Evolutionary conservation across 2,113 vertebrate genomes (phyloP).

Genomic region (Pelecanus crispus): DNA sequence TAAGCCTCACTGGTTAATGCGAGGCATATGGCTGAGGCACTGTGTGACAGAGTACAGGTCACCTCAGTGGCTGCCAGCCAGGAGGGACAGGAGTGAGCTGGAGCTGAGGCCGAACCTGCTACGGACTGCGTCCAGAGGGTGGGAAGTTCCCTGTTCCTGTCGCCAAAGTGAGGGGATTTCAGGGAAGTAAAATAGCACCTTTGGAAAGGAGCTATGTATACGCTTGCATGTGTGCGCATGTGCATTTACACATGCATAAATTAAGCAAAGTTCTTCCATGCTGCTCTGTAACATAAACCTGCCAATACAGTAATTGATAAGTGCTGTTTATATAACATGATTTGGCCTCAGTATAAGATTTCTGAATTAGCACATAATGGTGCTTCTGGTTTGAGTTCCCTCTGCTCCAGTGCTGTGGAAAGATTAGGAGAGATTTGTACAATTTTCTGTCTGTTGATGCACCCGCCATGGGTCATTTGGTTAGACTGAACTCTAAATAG

Average conservation of each 20-base stretch:
- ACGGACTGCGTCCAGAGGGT: rapidly evolving
- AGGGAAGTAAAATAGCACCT: background rate
- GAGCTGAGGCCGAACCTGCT: background rate
- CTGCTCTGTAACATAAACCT: background rate
- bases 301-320: background rate
- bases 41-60: background rate
- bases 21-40: background rate
- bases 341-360: background rate
- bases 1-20: background rate
- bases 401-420: background rate
- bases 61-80: background rate
- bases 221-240: background rate
- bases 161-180: background rate
- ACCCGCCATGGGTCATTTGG: background rate
- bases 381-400: background rate
- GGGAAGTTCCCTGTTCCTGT: background rate
- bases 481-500: background rate
- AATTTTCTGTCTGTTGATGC: background rate
- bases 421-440: background rate
- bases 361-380: background rate
- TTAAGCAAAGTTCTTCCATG: background rate
- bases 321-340: background rate
- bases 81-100: background rate
- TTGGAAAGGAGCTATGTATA: background rate
- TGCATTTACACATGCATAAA: background rate